Evolutionary conservation across 2,797 vertebrate genomes (phyloP).

Genomic region (Catharus ustulatus): DNA sequence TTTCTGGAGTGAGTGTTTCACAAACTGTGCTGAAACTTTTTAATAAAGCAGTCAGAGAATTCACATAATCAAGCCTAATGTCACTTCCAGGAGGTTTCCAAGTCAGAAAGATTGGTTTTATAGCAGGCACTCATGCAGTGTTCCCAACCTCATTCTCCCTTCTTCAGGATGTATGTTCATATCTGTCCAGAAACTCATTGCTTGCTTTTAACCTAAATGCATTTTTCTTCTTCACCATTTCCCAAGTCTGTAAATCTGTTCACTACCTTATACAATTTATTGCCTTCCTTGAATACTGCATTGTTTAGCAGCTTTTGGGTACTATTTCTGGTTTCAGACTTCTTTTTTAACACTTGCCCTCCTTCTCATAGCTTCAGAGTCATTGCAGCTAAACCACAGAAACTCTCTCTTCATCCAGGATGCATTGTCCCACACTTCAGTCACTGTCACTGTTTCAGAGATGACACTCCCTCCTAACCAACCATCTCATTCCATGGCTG

Average conservation of each 20-base stretch:
- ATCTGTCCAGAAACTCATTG: conserved; percentile 15
- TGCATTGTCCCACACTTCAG: not conserved
- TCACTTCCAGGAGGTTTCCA: conserved; percentile 6
- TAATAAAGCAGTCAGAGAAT: not conserved
- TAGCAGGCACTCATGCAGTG: not conserved
- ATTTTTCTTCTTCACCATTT: conserved; percentile 36
- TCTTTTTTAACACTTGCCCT: not conserved
- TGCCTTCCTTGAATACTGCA: not conserved
- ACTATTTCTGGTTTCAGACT: not conserved
- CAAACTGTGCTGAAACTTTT: not conserved
- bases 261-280: not conserved
- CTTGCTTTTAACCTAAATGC: conserved; percentile 22
- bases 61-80: conserved; percentile 9
- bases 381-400: not conserved
- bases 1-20: not conserved
- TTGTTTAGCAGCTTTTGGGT: not conserved
- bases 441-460: not conserved
- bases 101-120: not conserved
- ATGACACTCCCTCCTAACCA: not conserved
- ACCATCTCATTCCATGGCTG: not conserved
- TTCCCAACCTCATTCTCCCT: not conserved
- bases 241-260: conserved; percentile 10
- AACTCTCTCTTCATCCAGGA: not conserved
- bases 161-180: not conserved
- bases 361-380: not conserved